Base-by-base conservation (phyloP, 2,888 invertebrate species). In the Mesoligia furuncula region DNA sequence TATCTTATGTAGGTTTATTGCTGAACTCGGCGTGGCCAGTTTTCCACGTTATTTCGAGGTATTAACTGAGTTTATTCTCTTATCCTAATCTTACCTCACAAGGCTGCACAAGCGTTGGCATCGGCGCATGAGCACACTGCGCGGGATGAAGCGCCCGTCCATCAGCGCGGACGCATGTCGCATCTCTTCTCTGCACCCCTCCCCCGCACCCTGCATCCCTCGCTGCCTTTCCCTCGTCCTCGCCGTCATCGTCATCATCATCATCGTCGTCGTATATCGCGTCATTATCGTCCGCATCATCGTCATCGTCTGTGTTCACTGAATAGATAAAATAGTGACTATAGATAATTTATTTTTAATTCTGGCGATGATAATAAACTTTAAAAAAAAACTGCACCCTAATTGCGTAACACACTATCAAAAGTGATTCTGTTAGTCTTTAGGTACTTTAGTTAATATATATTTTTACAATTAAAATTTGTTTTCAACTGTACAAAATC, bases 131-230 rank as follows among this genome's bases (percentile, higher is more conserved):
- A 0, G 96, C 95, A 83, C 97, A 97, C 81, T 97, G 95, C 8
- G 94, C 95, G 0, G 95, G 93, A 64, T 96, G 95, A 24, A 97
- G 88, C 17, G 97, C 93, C 1, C 96, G 90, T 0, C 97, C 97
- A 65, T 96, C 96, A 8, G 96, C 94, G 57, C 96, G 94, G 17
- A 97, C 96, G 89, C 97, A 97, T 6, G 97, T 97, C 1, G 97
- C 96, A 68, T 97, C 97, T 2, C 97, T 91, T 31, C 97, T 92
- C 91, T 97, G 97, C 59, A 97, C 95, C 0, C 97, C 97, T 27
- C 97, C 97, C 2, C 97, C 97, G 83, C 97, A 97, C 70, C 94
- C 95, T 1, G 95, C 91, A 31, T 91, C 92, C 9, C 76, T 81
- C 8, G 79, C 82, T 45, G 85, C 86, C 20, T 93, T 94, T 0